phyloP scores from a whole-genome alignment of 2,797 vertebrate species.

The Graptemys geographica region DNA sequence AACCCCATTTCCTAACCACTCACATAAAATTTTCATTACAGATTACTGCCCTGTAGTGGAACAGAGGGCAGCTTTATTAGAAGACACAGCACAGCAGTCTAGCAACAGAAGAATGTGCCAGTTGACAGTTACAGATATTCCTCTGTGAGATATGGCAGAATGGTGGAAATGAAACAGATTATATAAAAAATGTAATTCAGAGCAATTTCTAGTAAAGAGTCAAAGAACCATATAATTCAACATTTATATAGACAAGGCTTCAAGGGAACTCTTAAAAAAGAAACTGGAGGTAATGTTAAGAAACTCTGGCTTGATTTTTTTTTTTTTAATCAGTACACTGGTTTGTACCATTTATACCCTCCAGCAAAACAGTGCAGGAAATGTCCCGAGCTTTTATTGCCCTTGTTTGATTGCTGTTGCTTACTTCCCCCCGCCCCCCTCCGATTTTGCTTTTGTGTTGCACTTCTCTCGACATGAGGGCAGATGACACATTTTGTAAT shows the following conservation, averaged over 20 bases:
- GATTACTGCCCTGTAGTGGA: slow-evolving; percentile 50
- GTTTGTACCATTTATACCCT: background rate
- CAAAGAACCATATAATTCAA: slow-evolving; percentile 66
- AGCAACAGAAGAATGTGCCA: slow-evolving; percentile 43
- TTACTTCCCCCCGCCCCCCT: background rate
- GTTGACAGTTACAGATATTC: slow-evolving; percentile 53
- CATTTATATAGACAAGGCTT: slow-evolving; percentile 61
- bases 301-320: background rate
- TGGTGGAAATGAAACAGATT: slow-evolving; percentile 66
- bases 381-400: background rate
- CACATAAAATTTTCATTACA: slow-evolving; percentile 43
- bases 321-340: background rate
- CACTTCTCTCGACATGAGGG: background rate
- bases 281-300: background rate
- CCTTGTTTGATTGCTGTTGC: background rate
- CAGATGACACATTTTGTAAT: background rate
- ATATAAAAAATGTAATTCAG: slow-evolving; percentile 58
- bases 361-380: background rate
- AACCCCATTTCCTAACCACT: slow-evolving; percentile 27
- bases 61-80: slow-evolving; percentile 65
- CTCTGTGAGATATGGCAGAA: slow-evolving; percentile 36
- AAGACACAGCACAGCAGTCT: background rate
- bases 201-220: slow-evolving; percentile 64
- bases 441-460: background rate
- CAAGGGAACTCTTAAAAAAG: slow-evolving; percentile 40